phyloP scores from a whole-genome alignment of 2,888 invertebrate species.

The Onchidella celtica region DNA sequence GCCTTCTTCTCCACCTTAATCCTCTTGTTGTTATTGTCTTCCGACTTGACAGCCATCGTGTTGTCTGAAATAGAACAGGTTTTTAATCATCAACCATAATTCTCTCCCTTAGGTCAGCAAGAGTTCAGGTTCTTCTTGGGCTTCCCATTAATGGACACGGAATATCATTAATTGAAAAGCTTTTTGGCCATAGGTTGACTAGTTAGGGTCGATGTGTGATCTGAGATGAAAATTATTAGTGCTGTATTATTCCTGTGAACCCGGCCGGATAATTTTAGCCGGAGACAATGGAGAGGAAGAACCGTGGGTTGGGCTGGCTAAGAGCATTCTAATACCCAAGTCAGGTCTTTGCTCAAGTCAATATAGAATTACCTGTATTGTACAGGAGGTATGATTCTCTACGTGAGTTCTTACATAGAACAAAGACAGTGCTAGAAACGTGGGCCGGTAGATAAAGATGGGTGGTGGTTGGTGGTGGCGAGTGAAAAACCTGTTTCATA shows the following conservation, averaged over 20 bases:
- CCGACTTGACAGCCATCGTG: constrained; percentile 30
- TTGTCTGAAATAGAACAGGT: constrained; percentile 14
- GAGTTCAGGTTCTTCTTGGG: background rate
- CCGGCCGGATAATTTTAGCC: background rate
- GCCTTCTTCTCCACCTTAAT: constrained; percentile 43
- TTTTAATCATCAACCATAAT: background rate
- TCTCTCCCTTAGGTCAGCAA: background rate
- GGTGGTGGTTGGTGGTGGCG: too few species aligned
- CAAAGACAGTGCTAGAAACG: too few species aligned
- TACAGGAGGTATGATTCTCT: too few species aligned
- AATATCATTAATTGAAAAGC: background rate
- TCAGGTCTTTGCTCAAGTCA: too few species aligned
- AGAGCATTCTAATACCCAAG: too few species aligned
- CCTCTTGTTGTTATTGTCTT: constrained; percentile 46
- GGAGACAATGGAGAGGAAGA: constrained; percentile 14
- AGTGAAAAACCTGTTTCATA: too few species aligned
- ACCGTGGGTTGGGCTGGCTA: too few species aligned
- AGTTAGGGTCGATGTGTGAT: too few species aligned
- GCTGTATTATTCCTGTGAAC: background rate
- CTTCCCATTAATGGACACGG: background rate
- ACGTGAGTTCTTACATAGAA: too few species aligned
- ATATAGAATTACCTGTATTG: too few species aligned
- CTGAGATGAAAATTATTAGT: background rate
- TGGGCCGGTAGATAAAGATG: too few species aligned
- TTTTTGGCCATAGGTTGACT: too few species aligned